phyloP scores from a whole-genome alignment of 2,113 vertebrate species.

The Todiramphus chloris region DNA sequence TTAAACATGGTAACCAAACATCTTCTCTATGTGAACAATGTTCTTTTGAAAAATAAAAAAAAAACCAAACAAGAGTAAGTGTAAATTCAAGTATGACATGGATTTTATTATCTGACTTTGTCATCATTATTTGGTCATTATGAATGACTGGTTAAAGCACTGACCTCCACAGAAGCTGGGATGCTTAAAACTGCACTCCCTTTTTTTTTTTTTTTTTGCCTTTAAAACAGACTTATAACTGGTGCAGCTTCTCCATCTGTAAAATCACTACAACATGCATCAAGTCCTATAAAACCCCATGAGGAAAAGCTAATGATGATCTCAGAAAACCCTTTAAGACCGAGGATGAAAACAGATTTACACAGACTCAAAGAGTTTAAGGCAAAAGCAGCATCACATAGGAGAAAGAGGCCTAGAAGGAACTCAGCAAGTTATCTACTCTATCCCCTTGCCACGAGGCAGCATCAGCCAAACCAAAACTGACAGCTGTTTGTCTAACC shows the following conservation, averaged over 20 bases:
- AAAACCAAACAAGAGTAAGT: not conserved
- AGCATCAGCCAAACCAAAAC: constrained; percentile 30
- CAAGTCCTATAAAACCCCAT: not conserved
- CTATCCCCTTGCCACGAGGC: constrained; percentile 6
- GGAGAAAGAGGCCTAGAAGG: not conserved
- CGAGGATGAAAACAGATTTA: constrained; percentile 45
- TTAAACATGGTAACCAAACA: not conserved
- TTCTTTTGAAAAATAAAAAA: not conserved
- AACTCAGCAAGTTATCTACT: constrained; percentile 16
- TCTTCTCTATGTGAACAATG: not conserved
- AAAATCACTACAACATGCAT: not conserved
- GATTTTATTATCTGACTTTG: not conserved
- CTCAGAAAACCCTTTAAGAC: constrained; percentile 44
- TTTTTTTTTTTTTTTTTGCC: not conserved
- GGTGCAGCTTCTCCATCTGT: not conserved
- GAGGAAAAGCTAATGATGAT: constrained; percentile 44
- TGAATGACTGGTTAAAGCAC: not conserved
- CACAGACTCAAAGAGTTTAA: constrained; percentile 34
- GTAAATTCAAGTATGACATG: not conserved
- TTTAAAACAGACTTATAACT: not conserved
- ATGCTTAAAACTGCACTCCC: not conserved
- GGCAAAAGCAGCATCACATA: constrained; percentile 17
- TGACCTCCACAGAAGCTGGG: not conserved
- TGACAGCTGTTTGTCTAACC: constrained; percentile 49
- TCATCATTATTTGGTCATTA: not conserved